Evolutionary conservation across 2,113 vertebrate species (phyloP).

Genomic region (Fregata magnificens): DNA sequence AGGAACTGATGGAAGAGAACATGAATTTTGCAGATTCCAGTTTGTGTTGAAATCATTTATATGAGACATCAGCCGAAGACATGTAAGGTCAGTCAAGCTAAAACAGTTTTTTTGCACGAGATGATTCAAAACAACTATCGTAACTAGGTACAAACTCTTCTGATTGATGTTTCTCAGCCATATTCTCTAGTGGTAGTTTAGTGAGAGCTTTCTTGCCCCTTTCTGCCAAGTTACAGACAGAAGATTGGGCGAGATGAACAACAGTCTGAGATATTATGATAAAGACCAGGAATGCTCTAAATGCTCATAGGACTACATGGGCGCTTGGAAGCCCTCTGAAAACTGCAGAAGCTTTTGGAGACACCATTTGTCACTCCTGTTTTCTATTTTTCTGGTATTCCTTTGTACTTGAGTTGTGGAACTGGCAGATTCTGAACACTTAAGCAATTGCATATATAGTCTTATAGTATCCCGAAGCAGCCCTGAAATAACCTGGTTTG

Average conservation of each 20-base stretch:
- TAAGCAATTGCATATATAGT: rapidly evolving
- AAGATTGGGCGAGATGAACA: background rate
- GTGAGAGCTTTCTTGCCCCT: background rate
- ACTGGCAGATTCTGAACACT: background rate
- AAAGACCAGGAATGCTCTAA: background rate
- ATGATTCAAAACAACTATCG: background rate
- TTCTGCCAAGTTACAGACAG: background rate
- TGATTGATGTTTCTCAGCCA: background rate
- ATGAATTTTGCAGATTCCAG: background rate
- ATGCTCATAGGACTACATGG: background rate
- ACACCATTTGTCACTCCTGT: background rate
- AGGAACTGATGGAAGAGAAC: background rate
- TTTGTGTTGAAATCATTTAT: background rate
- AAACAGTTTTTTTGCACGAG: rapidly evolving
- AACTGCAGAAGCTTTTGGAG: too few relatives aligned
- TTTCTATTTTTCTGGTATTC: background rate
- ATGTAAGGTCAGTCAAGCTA: background rate
- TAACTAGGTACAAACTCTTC: background rate
- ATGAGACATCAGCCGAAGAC: background rate
- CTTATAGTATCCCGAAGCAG: background rate
- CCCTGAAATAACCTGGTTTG: background rate
- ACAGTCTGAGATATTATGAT: background rate
- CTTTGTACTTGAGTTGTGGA: background rate
- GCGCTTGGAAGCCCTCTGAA: background rate
- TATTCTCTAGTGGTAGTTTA: background rate